Evolutionary conservation across 2,113 vertebrate genomes (phyloP).

Genomic region (Istiophorus platypterus): DNA sequence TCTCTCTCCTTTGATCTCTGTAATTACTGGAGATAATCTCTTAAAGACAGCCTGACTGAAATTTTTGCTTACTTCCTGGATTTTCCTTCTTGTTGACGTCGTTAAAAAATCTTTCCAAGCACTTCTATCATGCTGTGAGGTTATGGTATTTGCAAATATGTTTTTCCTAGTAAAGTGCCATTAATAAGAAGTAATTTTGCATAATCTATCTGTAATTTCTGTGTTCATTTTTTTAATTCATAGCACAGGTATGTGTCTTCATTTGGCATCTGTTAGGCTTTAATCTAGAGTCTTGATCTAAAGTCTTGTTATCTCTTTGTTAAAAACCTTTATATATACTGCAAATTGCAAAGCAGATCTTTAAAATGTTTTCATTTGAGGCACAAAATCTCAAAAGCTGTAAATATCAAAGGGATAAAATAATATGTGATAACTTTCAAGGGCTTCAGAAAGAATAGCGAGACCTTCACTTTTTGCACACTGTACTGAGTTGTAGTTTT

Average conservation of each 20-base stretch:
- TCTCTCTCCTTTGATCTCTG: slow-evolving; percentile 39
- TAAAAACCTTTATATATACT: neutral
- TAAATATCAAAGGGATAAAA: neutral
- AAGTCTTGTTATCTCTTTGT: neutral
- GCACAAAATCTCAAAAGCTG: neutral
- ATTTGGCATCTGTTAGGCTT: neutral
- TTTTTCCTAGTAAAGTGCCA: neutral
- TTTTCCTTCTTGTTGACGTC: neutral
- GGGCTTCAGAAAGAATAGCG: neutral
- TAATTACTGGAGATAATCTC: slow-evolving; percentile 54
- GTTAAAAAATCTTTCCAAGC: neutral
- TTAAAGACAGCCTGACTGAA: slow-evolving; percentile 23
- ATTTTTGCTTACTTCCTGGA: neutral
- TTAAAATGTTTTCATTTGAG: neutral
- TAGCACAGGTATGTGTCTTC: neutral
- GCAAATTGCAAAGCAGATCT: neutral
- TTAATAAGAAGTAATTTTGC: neutral
- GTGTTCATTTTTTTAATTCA: neutral
- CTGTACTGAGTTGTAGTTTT: neutral
- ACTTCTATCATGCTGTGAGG: neutral
- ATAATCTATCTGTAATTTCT: neutral
- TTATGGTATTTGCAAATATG: neutral
- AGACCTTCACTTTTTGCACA: neutral
- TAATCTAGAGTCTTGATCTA: neutral
- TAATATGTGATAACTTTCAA: neutral